Percentiles rank a stretch among this genome's conserved stretches.
phyloP scores from a whole-genome alignment of 1,140 invertebrate genomes.

The Phortica variegata region DNA sequence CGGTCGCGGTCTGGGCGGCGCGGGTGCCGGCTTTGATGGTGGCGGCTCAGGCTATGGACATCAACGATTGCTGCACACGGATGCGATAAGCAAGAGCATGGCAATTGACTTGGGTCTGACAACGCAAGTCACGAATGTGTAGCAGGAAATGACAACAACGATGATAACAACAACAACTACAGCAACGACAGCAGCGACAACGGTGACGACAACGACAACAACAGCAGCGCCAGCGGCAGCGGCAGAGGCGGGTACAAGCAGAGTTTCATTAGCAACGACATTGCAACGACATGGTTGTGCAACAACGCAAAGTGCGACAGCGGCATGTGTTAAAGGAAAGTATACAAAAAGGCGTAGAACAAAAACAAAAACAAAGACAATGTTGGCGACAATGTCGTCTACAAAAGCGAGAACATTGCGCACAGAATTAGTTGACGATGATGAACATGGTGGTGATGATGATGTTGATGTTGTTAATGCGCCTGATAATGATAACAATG shows the following conservation, averaged over 20 bases:
- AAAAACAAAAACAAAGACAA: too few species aligned
- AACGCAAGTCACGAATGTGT: slow-evolving; percentile 57
- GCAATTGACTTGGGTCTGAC: slow-evolving; percentile 48
- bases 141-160: slow-evolving; percentile 43
- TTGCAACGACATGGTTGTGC: too few species aligned
- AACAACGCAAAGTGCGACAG: too few species aligned
- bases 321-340: too few species aligned
- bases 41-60: slow-evolving; percentile 33
- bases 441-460: too few species aligned
- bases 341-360: too few species aligned
- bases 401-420: too few species aligned
- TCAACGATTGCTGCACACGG: slow-evolving; percentile 37
- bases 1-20: slow-evolving; percentile 11
- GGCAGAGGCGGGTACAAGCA: slow-evolving; percentile 14
- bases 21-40: slow-evolving; percentile 18
- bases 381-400: too few species aligned
- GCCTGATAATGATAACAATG: too few species aligned
- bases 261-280: too few species aligned
- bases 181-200: slow-evolving; percentile 31
- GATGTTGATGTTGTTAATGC: too few species aligned
- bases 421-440: too few species aligned
- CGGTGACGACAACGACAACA: background rate
- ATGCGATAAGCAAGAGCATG: slow-evolving; percentile 48
- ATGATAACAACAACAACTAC: slow-evolving; percentile 7
- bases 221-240: slow-evolving; percentile 10